These are phyloP conservation scores for Neolamprologus longior DNA, from an alignment of 2,113 vertebrate genomes.

Conservation along the genomic window DNA sequence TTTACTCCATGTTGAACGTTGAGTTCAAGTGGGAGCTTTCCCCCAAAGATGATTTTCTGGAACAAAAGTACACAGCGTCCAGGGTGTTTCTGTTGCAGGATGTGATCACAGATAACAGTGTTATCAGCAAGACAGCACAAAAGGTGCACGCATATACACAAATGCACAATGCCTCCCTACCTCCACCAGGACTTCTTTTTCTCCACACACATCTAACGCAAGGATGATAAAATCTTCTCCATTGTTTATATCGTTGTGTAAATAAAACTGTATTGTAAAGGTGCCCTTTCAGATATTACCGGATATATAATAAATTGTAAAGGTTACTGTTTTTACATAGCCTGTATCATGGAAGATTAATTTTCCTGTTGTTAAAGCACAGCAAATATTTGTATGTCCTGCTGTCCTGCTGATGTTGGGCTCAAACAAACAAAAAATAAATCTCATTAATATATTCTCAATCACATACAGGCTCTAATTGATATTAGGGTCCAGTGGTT, in stretches of 20 bases:
- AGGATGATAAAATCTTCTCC: not conserved
- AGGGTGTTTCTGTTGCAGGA: not conserved
- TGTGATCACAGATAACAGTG: conserved; percentile 25
- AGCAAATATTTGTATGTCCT: not conserved
- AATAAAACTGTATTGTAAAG: not conserved
- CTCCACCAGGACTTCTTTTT: not conserved
- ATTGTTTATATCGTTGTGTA: not conserved
- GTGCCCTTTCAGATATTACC: not conserved
- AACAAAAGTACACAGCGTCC: conserved; percentile 7
- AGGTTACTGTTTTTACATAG: not conserved
- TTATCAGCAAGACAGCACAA: conserved; percentile 16
- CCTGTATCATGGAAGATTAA: not conserved
- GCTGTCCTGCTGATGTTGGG: not conserved
- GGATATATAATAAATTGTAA: not conserved
- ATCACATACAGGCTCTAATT: not conserved
- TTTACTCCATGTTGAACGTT: not conserved
- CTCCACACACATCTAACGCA: not conserved
- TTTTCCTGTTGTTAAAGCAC: not conserved
- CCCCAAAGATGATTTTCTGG: not conserved
- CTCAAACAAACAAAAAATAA: not conserved
- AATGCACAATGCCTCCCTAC: not conserved
- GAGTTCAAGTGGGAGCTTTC: not conserved
- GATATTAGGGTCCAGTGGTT: not conserved
- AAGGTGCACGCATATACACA: not conserved
- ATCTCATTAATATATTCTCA: not conserved